These are phyloP conservation scores for Phoxinus dragarum DNA, from an alignment of 2,797 vertebrate species.

Conservation along the genomic window DNA sequence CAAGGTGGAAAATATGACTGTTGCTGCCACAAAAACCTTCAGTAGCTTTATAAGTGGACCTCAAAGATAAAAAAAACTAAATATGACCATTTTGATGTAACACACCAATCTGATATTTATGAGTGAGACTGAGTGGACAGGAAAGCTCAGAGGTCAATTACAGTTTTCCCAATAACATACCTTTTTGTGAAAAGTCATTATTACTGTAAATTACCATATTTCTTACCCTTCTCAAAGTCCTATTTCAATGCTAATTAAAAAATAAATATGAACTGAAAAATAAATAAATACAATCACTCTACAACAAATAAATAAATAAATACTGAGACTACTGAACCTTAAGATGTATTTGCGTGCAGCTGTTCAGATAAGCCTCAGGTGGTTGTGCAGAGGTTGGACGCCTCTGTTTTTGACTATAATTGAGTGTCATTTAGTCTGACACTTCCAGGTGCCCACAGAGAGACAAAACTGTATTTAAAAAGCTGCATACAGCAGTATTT, in stretches of 20 bases:
- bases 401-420: neutral
- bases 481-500: no score
- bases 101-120: neutral
- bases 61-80: neutral
- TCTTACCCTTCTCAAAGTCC: no score
- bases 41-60: neutral
- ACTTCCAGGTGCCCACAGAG: constrained; percentile 3
- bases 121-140: neutral
- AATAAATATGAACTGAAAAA: no score
- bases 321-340: neutral
- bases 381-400: neutral
- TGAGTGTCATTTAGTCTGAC: neutral
- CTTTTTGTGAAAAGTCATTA: neutral
- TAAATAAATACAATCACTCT: neutral
- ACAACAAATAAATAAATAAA: neutral
- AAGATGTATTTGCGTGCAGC: neutral
- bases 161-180: neutral
- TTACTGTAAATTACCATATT: neutral
- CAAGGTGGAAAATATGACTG: neutral
- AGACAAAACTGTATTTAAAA: neutral
- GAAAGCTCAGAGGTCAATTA: neutral
- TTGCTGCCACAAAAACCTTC: neutral
- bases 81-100: neutral
- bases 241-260: neutral
- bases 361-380: constrained; percentile 16